phyloP scores from a whole-genome alignment of 2,113 vertebrate genomes.

The Phainopepla nitens region DNA sequence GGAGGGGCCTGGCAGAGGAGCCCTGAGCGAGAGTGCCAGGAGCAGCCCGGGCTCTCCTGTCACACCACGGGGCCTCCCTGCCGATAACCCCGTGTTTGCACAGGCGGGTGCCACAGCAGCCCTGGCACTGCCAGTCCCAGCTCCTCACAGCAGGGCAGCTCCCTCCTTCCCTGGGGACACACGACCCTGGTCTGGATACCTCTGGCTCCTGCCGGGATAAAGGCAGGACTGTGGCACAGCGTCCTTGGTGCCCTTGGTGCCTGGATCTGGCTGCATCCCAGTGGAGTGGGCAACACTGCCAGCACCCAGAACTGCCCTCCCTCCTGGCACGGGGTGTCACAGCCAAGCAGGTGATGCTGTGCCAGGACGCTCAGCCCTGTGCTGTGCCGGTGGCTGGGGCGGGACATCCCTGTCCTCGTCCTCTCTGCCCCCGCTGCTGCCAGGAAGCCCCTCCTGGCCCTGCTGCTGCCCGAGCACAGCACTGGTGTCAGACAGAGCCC shows the following conservation, averaged over 20 bases:
- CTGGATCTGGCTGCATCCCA: neutral
- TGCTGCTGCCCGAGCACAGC: rapidly evolving
- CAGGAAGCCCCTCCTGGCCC: rapidly evolving
- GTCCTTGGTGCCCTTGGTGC: neutral
- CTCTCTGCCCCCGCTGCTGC: neutral
- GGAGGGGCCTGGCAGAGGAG: neutral
- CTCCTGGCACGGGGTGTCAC: neutral
- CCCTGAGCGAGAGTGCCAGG: rapidly evolving
- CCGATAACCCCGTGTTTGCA: neutral
- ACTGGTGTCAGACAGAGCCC: rapidly evolving
- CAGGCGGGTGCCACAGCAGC: neutral
- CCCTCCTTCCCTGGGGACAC: neutral
- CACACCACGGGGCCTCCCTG: rapidly evolving
- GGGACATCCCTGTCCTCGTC: neutral
- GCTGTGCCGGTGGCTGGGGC: rapidly evolving
- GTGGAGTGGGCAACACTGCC: rapidly evolving
- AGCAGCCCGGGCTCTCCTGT: neutral
- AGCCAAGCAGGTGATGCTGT: rapidly evolving
- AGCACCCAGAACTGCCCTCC: neutral
- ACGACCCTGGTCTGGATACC: neutral
- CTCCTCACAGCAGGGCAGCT: neutral
- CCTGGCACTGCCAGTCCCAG: neutral
- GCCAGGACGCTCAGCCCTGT: neutral
- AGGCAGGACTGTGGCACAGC: rapidly evolving
- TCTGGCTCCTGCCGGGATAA: neutral